phyloP scores from a whole-genome alignment of 2,888 invertebrate genomes.

The Cactoblastis cactorum region DNA sequence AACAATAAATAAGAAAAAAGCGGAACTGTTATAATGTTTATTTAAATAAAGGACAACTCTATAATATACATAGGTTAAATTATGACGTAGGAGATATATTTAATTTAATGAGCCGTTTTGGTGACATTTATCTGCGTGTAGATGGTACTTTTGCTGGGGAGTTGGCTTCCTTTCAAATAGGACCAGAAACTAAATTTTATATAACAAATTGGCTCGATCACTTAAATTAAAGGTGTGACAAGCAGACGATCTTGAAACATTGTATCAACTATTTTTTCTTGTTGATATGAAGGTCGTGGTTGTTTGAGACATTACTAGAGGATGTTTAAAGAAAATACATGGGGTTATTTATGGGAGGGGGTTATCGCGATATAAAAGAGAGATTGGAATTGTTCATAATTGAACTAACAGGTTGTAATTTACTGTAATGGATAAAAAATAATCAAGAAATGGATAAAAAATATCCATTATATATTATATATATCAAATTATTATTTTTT shows the following conservation, averaged over 20 bases:
- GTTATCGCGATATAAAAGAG: too few species aligned
- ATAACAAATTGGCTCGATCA: slow-evolving; percentile 41
- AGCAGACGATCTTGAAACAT: neutral
- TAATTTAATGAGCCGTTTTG: slow-evolving; percentile 52
- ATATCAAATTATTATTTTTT: too few species aligned
- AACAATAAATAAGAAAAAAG: slow-evolving; percentile 30
- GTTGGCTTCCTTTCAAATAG: slow-evolving; percentile 67
- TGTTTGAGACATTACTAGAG: too few species aligned
- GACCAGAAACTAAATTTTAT: slow-evolving; percentile 51
- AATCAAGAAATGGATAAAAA: too few species aligned
- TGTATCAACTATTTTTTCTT: neutral
- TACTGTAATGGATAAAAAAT: too few species aligned
- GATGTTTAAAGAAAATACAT: too few species aligned
- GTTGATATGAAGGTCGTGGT: neutral
- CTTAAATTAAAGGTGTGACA: slow-evolving; percentile 36
- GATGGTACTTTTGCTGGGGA: slow-evolving; percentile 49
- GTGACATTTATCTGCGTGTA: slow-evolving; percentile 57
- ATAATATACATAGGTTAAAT: slow-evolving; percentile 47
- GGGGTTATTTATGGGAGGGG: too few species aligned
- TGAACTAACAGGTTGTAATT: too few species aligned
- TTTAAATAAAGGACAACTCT: slow-evolving; percentile 39
- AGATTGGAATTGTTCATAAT: too few species aligned
- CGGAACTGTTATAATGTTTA: slow-evolving; percentile 32
- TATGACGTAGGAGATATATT: slow-evolving; percentile 51
- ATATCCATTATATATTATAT: too few species aligned